A percentile compares a stretch with the other conserved stretches of the same genome.
These are phyloP conservation scores for Dipodomys ordii DNA, from an alignment of 2,113 vertebrate genomes.

Conservation along the genomic window DNA sequence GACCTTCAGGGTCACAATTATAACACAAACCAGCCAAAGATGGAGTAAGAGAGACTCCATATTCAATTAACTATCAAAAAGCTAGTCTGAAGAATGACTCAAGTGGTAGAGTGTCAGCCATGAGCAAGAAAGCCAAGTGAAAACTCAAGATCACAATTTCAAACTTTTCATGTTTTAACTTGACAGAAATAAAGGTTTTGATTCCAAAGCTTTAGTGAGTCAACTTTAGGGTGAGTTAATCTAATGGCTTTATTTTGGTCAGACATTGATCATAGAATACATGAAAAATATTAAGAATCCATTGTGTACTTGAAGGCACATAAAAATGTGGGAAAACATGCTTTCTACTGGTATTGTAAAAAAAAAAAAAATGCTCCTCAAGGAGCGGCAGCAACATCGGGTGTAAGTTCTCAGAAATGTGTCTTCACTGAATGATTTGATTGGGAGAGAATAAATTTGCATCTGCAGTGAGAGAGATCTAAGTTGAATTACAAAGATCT, in stretches of 20 bases:
- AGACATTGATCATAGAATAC: slow-evolving; percentile 40
- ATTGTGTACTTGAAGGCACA: slow-evolving; percentile 18
- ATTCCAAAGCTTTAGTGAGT: slow-evolving; percentile 41
- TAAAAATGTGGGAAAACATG: slow-evolving; percentile 23
- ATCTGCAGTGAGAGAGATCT: not conserved
- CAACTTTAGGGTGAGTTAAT: slow-evolving; percentile 1
- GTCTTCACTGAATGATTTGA: not conserved
- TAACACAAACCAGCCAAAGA: too few relatives aligned
- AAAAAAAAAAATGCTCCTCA: slow-evolving; percentile 38
- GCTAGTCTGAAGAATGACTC: too few relatives aligned
- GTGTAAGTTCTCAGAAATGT: not conserved
- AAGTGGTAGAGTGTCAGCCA: too few relatives aligned
- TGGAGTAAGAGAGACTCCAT: too few relatives aligned
- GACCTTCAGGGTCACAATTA: too few relatives aligned
- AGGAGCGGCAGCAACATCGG: not conserved
- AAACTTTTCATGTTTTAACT: slow-evolving; percentile 15
- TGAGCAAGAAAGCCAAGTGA: too few relatives aligned
- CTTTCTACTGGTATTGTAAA: slow-evolving; percentile 2
- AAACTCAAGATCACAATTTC: too few relatives aligned
- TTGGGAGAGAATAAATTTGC: slow-evolving; percentile 15
- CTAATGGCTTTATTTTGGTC: slow-evolving; percentile 39
- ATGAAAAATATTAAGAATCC: slow-evolving; percentile 50
- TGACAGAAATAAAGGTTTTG: not conserved
- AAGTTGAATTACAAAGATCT: not conserved
- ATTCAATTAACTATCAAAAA: too few relatives aligned